A percentile compares a stretch with the other conserved stretches of the same genome.
Conservation (phyloP, 2,888 invertebrate species). For the Mesochorus sp. region DNA sequence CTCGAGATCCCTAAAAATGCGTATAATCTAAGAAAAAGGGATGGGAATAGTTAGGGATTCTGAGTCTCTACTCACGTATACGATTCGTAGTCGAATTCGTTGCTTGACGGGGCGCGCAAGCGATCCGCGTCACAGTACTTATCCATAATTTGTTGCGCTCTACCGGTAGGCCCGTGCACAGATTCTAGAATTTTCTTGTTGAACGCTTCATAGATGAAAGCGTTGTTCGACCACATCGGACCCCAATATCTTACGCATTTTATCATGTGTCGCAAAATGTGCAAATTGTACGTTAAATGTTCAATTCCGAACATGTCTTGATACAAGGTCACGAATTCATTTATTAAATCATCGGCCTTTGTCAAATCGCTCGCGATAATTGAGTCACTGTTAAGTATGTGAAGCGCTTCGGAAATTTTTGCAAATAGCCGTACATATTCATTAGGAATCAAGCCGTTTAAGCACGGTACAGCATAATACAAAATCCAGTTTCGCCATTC, state of each 20-base stretch:
- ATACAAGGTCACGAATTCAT: conserved; percentile 18
- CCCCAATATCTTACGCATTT: conserved; percentile 11
- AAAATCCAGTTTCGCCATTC: conserved; percentile 28
- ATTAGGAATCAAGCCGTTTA: conserved; percentile 10
- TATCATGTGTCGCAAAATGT: conserved; percentile 13
- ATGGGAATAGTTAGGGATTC: too few relatives aligned
- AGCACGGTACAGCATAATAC: conserved; percentile 26
- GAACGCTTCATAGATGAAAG: conserved; percentile 11
- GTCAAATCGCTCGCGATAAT: conserved; percentile 4
- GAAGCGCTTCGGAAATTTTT: conserved; percentile 25
- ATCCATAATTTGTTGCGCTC: conserved; percentile 18
- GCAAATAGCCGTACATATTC: conserved; percentile 19
- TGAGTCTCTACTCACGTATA: too few relatives aligned
- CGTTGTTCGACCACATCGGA: conserved; percentile 19
- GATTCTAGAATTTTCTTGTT: conserved; percentile 22
- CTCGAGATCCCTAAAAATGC: too few relatives aligned
- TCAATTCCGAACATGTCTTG: conserved; percentile 9
- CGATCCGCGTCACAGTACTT: too few relatives aligned
- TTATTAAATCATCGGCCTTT: conserved; percentile 11
- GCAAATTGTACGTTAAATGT: conserved; percentile 13
- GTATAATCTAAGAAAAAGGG: too few relatives aligned
- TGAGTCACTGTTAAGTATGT: too few relatives aligned
- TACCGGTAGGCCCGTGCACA: conserved; percentile 17
- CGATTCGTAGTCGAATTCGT: too few relatives aligned
- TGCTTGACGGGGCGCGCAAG: too few relatives aligned